These are phyloP conservation scores for Odocoileus hemionus DNA, from an alignment of 2,113 vertebrate species.

Conservation along the genomic window DNA sequence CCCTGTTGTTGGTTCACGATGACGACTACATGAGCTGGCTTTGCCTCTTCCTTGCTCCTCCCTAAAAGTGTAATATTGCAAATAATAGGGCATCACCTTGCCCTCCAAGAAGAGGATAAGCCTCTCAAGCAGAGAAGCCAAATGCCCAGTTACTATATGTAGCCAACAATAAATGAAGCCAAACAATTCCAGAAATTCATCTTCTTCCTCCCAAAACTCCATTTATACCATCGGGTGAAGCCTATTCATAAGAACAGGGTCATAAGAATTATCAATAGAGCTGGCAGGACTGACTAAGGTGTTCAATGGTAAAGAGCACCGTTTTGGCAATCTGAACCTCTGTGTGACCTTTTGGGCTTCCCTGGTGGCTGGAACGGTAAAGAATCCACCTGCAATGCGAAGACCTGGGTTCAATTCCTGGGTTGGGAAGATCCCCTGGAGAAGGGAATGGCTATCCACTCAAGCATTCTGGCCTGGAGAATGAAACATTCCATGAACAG, in stretches of 20 bases:
- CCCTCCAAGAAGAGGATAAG: slow-evolving; percentile 38
- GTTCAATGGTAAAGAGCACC: background rate
- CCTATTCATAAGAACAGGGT: background rate
- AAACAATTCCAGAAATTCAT: slow-evolving; percentile 50
- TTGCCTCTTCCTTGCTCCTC: slow-evolving; percentile 49
- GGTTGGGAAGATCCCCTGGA: background rate
- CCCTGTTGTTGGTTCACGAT: slow-evolving; percentile 70
- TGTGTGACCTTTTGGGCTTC: background rate
- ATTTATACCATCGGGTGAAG: slow-evolving; percentile 8
- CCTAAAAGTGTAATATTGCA: slow-evolving; percentile 56
- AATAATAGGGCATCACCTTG: slow-evolving; percentile 60
- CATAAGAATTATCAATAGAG: background rate
- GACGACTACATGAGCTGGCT: slow-evolving; percentile 64
- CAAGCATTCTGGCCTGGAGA: background rate
- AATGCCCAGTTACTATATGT: slow-evolving; percentile 48
- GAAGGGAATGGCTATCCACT: background rate
- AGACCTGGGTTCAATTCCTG: background rate
- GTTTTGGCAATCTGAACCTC: background rate
- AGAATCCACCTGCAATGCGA: background rate
- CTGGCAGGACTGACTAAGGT: background rate
- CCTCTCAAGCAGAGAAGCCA: slow-evolving; percentile 43
- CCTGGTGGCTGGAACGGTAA: background rate
- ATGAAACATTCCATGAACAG: background rate
- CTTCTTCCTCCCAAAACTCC: background rate
- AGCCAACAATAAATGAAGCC: slow-evolving; percentile 61